Percentiles rank a stretch among this genome's conserved stretches.
Evolutionary conservation across 23 tunicate genomes (phyloP).

Genomic region (Trididemnum nubilum): DNA sequence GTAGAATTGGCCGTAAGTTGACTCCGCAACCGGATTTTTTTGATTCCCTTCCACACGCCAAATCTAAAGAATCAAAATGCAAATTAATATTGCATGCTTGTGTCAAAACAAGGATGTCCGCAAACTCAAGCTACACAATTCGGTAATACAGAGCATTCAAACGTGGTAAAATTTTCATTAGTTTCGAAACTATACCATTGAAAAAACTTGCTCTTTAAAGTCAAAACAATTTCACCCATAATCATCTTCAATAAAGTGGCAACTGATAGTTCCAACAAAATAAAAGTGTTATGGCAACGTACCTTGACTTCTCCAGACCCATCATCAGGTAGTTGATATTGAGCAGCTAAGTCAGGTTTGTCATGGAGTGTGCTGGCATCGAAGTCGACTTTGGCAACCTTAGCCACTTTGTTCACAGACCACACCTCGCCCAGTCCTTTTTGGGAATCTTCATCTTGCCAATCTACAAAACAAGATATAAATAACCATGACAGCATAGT

Average conservation of each 20-base stretch:
- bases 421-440: conserved; percentile 88
- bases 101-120: too few species aligned
- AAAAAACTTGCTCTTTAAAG: too few species aligned
- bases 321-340: conserved; percentile 89
- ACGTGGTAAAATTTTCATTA: too few species aligned
- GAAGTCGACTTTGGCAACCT: conserved; percentile 92
- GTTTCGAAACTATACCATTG: too few species aligned
- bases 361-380: conserved; percentile 92
- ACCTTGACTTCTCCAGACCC: conserved; percentile 87
- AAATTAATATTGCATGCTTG: too few species aligned
- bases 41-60: conserved; percentile 88
- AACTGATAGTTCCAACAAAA: too few species aligned
- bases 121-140: too few species aligned
- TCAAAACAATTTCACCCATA: too few species aligned
- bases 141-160: too few species aligned
- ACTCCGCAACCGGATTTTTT: conserved; percentile 43
- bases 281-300: too few species aligned
- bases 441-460: conserved; percentile 76
- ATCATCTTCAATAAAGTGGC: too few species aligned
- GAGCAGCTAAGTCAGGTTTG: conserved; percentile 91
- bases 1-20: conserved; percentile 82
- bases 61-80: conserved; percentile 66
- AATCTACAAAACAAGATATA: conserved; percentile 45
- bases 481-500: background rate
- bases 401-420: conserved; percentile 85